Percentiles rank a stretch among this genome's conserved stretches.
These are phyloP conservation scores for Xestia c-nigrum DNA, from an alignment of 2,888 invertebrate genomes.

Conservation along the genomic window DNA sequence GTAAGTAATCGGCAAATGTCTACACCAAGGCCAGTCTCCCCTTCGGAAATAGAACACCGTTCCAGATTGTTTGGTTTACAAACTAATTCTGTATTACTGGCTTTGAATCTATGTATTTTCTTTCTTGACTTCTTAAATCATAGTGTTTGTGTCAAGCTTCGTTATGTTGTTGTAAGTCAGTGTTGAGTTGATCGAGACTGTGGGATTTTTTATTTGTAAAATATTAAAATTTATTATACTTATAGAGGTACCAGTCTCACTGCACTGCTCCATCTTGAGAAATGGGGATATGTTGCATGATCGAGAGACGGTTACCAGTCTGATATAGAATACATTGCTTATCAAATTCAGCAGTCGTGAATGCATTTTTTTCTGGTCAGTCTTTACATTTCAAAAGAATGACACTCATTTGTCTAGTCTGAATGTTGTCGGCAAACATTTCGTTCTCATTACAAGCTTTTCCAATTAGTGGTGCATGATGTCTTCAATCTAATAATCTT, in stretches of 20 bases:
- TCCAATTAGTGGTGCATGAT: slow-evolving; percentile 52
- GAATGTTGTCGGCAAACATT: slow-evolving; percentile 7
- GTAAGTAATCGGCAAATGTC: slow-evolving; percentile 74
- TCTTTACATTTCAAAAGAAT: background rate
- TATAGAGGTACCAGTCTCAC: background rate
- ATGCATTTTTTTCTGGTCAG: background rate
- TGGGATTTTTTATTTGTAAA: background rate
- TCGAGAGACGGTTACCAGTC: no score
- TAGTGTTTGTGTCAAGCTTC: background rate
- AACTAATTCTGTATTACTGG: slow-evolving; percentile 60
- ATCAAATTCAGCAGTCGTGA: background rate
- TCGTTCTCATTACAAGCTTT: slow-evolving; percentile 19
- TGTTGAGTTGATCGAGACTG: background rate
- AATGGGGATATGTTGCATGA: no score
- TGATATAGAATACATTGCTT: background rate
- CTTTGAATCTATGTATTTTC: slow-evolving; percentile 33
- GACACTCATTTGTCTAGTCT: slow-evolving; percentile 12
- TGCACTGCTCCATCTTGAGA: background rate
- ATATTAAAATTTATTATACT: background rate
- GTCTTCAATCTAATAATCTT: slow-evolving; percentile 58
- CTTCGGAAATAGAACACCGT: slow-evolving; percentile 78
- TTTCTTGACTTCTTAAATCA: slow-evolving; percentile 32
- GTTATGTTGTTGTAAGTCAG: background rate
- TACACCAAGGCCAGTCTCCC: slow-evolving; percentile 76
- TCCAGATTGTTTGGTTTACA: slow-evolving; percentile 69